Evolutionary conservation across 2,888 invertebrate species (phyloP).

Genomic region (Epiperipatus broadwayi): DNA sequence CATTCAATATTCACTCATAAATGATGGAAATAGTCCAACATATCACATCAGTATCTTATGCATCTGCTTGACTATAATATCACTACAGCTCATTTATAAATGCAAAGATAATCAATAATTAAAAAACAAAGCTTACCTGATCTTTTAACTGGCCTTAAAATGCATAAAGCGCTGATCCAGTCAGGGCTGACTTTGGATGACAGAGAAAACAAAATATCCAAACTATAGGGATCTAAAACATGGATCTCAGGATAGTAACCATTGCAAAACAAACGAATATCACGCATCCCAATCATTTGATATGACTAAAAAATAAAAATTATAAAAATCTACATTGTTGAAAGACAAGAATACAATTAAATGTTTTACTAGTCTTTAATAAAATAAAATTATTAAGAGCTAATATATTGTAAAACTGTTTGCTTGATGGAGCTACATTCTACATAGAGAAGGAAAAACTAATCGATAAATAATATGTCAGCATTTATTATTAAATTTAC

Average conservation of each 20-base stretch:
- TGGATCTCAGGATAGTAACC: slow-evolving; percentile 95
- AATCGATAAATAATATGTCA: no score
- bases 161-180: slow-evolving; percentile 91
- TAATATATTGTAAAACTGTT: no score
- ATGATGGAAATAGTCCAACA: no score
- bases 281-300: slow-evolving; percentile 60
- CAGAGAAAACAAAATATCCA: slow-evolving; percentile 74
- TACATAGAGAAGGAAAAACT: no score
- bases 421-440: no score
- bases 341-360: no score
- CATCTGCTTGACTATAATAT: slow-evolving; percentile 1
- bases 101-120: neutral
- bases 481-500: no score
- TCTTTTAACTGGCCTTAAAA: slow-evolving; percentile 44
- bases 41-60: no score
- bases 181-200: slow-evolving; percentile 90
- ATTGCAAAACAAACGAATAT: slow-evolving; percentile 63
- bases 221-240: slow-evolving; percentile 84
- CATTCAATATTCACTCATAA: no score
- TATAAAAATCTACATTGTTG: no score
- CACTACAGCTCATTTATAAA: neutral
- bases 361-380: no score
- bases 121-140: slow-evolving; percentile 33
- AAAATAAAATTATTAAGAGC: no score
- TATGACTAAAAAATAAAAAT: slow-evolving; percentile 48